These are phyloP conservation scores for Cinclus mexicanus DNA, from an alignment of 2,113 vertebrate genomes.

Conservation along the genomic window DNA sequence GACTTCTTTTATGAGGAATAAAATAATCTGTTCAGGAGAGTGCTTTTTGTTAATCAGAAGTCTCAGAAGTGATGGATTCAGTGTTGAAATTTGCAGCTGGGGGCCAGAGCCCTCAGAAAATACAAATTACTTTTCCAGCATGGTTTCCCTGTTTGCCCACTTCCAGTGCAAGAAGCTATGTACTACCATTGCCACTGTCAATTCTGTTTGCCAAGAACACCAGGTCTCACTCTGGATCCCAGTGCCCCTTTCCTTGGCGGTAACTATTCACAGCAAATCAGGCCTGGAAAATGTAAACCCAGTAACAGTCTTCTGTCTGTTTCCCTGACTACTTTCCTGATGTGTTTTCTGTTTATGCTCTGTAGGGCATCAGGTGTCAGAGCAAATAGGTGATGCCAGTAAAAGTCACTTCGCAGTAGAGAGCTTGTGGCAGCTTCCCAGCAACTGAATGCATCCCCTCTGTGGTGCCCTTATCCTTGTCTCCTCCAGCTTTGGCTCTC, in stretches of 20 bases:
- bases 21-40: not conserved
- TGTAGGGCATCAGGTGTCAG: conserved; percentile 40
- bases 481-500: not conserved
- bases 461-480: conserved; percentile 52
- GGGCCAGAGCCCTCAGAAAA: not conserved
- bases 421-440: conserved; percentile 33
- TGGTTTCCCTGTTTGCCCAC: not conserved
- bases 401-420: conserved; percentile 50
- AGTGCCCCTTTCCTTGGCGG: not conserved
- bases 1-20: not conserved
- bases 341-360: conserved; percentile 43
- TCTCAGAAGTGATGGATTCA: not conserved
- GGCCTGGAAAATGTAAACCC: conserved; percentile 45
- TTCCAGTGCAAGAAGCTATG: not conserved
- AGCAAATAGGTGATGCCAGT: conserved; percentile 44
- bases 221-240: not conserved
- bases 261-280: conserved; percentile 14
- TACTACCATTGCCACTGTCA: not conserved
- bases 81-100: not conserved
- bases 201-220: not conserved
- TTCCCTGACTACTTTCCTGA: conserved; percentile 2
- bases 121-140: not conserved
- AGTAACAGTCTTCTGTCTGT: conserved; percentile 43
- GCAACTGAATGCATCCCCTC: conserved; percentile 25
- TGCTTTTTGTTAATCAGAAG: not conserved